phyloP scores from a whole-genome alignment of 2,888 invertebrate genomes.

The Herminia tarsipennalis region DNA sequence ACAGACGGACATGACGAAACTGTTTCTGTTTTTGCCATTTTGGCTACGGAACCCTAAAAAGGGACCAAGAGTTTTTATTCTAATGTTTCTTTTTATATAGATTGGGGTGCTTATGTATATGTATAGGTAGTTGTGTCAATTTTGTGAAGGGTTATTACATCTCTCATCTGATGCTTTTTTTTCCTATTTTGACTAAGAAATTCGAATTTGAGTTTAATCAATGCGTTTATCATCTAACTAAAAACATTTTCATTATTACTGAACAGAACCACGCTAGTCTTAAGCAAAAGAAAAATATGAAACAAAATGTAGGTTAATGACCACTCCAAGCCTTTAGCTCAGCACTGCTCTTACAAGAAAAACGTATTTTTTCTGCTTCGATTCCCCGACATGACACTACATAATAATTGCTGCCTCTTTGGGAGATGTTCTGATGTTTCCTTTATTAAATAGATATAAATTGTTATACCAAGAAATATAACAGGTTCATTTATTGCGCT shows the following conservation, averaged over 20 bases:
- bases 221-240: background rate
- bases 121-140: too few relatives aligned
- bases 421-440: conserved; percentile 9
- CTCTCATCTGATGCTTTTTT: background rate
- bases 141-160: too few relatives aligned
- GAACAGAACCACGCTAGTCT: background rate
- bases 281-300: conserved; percentile 1
- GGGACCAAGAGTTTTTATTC: too few relatives aligned
- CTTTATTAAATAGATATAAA: conserved; percentile 8
- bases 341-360: conserved; percentile 20
- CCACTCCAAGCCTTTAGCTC: conserved; percentile 32
- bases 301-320: conserved; percentile 28
- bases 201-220: background rate
- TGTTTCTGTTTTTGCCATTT: too few relatives aligned
- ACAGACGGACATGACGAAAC: too few relatives aligned
- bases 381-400: conserved; percentile 28
- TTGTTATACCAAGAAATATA: too few relatives aligned
- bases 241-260: too few relatives aligned
- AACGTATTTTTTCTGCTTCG: conserved; percentile 25
- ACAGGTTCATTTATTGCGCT: too few relatives aligned
- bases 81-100: too few relatives aligned
- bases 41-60: too few relatives aligned
- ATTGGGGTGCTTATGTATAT: too few relatives aligned
- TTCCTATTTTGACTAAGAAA: background rate
- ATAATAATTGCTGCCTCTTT: conserved; percentile 39